A percentile compares a stretch with the other conserved stretches of the same genome.
phyloP scores from a whole-genome alignment of 2,113 vertebrate genomes.

The Melanotaenia duboulayi region DNA sequence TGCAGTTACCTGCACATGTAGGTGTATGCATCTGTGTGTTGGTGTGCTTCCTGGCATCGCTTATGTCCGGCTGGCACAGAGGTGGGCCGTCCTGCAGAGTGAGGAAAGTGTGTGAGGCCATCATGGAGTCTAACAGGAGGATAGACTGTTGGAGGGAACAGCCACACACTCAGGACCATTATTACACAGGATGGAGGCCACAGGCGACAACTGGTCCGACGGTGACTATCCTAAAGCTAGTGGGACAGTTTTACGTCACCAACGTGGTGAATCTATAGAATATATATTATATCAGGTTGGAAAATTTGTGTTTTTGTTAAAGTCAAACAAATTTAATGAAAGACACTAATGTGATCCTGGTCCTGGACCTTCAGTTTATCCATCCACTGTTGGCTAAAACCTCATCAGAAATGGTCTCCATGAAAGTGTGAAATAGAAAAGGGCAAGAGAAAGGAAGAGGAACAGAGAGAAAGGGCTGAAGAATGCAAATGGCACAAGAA shows the following conservation, averaged over 20 bases:
- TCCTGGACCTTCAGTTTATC: too few species aligned
- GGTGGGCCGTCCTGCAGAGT: slow-evolving; percentile 42
- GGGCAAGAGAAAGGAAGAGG: too few species aligned
- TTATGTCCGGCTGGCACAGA: slow-evolving; percentile 44
- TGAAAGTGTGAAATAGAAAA: too few species aligned
- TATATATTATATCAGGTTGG: too few species aligned
- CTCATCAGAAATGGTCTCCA: too few species aligned
- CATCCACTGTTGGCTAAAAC: too few species aligned
- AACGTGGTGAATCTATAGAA: too few species aligned
- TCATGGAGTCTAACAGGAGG: slow-evolving; percentile 53
- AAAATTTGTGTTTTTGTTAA: too few species aligned
- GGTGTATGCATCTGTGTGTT: slow-evolving; percentile 54
- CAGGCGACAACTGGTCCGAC: slow-evolving; percentile 3
- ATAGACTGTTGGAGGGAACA: slow-evolving; percentile 47
- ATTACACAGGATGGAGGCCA: slow-evolving; percentile 34
- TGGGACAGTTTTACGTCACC: not conserved
- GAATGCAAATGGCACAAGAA: too few species aligned
- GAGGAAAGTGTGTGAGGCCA: slow-evolving; percentile 34
- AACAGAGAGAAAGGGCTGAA: too few species aligned
- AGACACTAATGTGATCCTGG: too few species aligned
- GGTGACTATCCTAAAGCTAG: not conserved
- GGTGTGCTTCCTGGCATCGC: slow-evolving; percentile 42
- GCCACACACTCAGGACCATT: slow-evolving; percentile 48
- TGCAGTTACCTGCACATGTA: slow-evolving; percentile 25
- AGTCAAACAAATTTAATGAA: too few species aligned